A percentile compares a stretch with the other conserved stretches of the same genome.
Conservation (phyloP, 2,888 invertebrate species). For the Diadegma fenestrale region DNA sequence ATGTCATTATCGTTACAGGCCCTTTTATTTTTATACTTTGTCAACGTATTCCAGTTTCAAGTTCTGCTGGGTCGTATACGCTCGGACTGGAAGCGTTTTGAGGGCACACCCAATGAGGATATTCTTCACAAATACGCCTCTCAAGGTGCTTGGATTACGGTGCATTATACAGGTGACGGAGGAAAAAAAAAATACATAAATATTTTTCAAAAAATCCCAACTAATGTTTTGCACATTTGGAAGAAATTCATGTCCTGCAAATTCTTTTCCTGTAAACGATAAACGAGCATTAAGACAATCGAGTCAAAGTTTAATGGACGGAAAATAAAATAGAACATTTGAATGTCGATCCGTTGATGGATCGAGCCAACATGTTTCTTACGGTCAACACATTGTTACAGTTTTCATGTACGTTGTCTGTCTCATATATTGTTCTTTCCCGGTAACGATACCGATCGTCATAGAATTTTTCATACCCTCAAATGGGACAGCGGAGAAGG, state of each 20-base stretch:
- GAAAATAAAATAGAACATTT: not conserved
- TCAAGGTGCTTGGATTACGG: constrained; percentile 29
- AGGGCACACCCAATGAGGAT: constrained; percentile 8
- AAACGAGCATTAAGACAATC: not conserved
- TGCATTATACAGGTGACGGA: constrained; percentile 33
- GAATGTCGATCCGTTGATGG: not conserved
- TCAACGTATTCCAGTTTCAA: not conserved
- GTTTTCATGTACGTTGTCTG: not conserved
- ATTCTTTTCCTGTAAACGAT: not conserved
- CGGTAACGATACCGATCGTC: constrained; percentile 50
- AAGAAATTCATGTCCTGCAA: not conserved
- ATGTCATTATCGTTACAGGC: not conserved
- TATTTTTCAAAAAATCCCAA: not conserved
- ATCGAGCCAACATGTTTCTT: not conserved
- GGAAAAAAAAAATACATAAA: not conserved
- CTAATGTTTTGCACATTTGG: not conserved
- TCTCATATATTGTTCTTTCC: constrained; percentile 27
- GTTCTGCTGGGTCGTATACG: constrained; percentile 26
- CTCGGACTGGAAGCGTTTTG: constrained; percentile 31
- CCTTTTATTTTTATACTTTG: not conserved
- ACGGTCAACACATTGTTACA: constrained; percentile 16
- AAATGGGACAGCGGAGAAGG: constrained; percentile 58
- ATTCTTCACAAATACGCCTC: constrained; percentile 33
- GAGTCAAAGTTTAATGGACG: not conserved
- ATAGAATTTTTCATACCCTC: constrained; percentile 57